Evolutionary conservation across 2,113 vertebrate species (phyloP).

Genomic region (Neopipo cinnamomea): DNA sequence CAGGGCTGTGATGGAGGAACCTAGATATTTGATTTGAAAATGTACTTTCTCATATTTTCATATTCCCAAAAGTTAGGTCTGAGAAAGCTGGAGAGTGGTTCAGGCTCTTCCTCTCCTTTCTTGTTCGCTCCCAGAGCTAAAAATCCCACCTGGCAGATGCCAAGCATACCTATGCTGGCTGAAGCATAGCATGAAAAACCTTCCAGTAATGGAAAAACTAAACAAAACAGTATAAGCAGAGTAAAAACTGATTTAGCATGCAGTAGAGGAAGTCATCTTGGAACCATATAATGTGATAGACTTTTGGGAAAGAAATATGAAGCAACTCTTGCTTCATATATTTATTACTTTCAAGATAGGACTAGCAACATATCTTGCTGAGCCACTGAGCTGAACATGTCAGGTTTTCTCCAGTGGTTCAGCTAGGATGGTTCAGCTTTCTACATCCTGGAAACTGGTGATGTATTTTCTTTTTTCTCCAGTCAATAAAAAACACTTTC

Average conservation of each 20-base stretch:
- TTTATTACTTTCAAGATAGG: not conserved
- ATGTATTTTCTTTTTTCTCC: not conserved
- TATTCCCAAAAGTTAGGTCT: not conserved
- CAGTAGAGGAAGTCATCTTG: not conserved
- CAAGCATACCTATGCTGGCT: not conserved
- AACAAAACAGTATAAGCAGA: not conserved
- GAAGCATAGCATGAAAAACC: not conserved
- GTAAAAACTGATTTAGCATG: not conserved
- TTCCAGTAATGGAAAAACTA: not conserved
- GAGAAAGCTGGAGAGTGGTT: not conserved
- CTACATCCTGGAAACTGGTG: not conserved
- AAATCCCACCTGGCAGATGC: not conserved
- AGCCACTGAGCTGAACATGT: not conserved
- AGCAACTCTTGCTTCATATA: not conserved
- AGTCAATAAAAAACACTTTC: not conserved
- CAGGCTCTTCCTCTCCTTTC: not conserved
- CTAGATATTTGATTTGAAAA: not conserved
- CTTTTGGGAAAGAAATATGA: not conserved
- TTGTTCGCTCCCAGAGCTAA: not conserved
- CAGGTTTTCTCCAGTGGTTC: not conserved
- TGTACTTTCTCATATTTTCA: not conserved
- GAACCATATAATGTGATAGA: not conserved
- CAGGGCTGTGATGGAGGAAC: not conserved
- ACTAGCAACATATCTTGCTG: not conserved
- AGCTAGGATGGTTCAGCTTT: not conserved